These are phyloP conservation scores for Lamprotornis superbus DNA, from an alignment of 2,113 vertebrate genomes.

Conservation along the genomic window DNA sequence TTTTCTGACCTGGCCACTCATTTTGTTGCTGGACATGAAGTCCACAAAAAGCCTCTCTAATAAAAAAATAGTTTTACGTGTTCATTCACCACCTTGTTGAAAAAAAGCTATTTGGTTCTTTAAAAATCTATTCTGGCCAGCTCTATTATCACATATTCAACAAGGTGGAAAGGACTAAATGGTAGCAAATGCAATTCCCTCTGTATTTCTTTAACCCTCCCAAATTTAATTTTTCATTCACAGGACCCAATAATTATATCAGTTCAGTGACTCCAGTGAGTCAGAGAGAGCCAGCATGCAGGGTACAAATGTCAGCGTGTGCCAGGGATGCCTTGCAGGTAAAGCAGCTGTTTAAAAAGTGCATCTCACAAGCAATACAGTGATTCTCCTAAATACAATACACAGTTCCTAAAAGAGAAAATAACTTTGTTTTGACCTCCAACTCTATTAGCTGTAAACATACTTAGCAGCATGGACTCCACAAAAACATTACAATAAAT, in stretches of 20 bases:
- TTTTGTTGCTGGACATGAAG: background rate
- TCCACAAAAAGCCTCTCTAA: background rate
- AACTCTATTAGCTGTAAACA: conserved; percentile 23
- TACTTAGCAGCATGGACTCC: conserved; percentile 2
- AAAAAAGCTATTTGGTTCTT: background rate
- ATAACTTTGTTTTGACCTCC: conserved; percentile 38
- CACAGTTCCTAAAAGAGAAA: background rate
- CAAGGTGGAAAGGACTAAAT: background rate
- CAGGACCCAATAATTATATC: background rate
- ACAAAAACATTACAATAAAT: conserved; percentile 16
- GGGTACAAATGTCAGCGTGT: background rate
- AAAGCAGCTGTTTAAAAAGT: background rate
- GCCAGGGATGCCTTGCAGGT: background rate
- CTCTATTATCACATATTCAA: background rate
- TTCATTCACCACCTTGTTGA: background rate
- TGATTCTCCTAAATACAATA: background rate
- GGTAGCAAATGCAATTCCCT: background rate
- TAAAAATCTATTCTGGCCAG: background rate
- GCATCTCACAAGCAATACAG: background rate
- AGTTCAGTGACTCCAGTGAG: background rate
- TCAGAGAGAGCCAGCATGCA: background rate
- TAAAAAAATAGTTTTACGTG: background rate
- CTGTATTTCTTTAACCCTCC: background rate
- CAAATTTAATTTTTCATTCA: background rate
- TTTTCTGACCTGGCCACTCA: background rate